Percentiles rank a stretch among this genome's conserved stretches.
Conservation (phyloP, 2,888 invertebrate species). For the Cenopis cana region DNA sequence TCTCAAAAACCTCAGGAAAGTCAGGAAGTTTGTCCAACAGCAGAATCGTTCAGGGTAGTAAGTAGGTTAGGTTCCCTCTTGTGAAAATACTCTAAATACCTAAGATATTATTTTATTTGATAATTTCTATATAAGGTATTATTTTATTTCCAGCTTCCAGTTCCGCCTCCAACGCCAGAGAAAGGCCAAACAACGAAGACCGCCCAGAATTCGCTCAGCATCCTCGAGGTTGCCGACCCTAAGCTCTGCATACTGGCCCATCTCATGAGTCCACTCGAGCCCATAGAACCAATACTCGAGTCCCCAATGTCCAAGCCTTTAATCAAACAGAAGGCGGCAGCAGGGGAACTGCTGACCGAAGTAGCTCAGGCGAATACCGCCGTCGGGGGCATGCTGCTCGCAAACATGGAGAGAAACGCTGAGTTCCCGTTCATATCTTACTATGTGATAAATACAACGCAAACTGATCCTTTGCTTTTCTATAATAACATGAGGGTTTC, state of each 20-base stretch:
- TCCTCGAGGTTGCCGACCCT: slow-evolving; percentile 94
- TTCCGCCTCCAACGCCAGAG: slow-evolving; percentile 87
- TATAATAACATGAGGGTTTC: slow-evolving; percentile 94
- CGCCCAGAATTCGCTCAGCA: slow-evolving; percentile 88
- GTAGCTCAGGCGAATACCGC: slow-evolving; percentile 90
- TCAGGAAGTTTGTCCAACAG: no score
- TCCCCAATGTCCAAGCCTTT: slow-evolving; percentile 93
- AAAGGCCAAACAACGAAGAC: slow-evolving; percentile 85
- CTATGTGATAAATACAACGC: slow-evolving; percentile 94
- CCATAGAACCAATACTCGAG: slow-evolving; percentile 93
- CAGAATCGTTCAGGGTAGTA: no score
- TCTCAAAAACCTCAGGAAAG: no score
- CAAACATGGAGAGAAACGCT: slow-evolving; percentile 95
- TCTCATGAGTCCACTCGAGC: slow-evolving; percentile 94
- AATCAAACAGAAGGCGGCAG: slow-evolving; percentile 90
- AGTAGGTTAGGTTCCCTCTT: no score
- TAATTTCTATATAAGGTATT: no score
- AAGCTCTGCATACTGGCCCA: slow-evolving; percentile 95
- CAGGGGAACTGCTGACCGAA: slow-evolving; percentile 91
- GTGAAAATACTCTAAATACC: no score
- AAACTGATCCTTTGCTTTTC: slow-evolving; percentile 93
- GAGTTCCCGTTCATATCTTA: slow-evolving; percentile 97
- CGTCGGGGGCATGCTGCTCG: slow-evolving; percentile 93
- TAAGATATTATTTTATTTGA: no score
- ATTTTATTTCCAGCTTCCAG: slow-evolving; percentile 83